A percentile compares a stretch with the other conserved stretches of the same genome.
These are phyloP conservation scores for Cirrhinus mrigala DNA, from an alignment of 2,797 vertebrate species.

Conservation along the genomic window DNA sequence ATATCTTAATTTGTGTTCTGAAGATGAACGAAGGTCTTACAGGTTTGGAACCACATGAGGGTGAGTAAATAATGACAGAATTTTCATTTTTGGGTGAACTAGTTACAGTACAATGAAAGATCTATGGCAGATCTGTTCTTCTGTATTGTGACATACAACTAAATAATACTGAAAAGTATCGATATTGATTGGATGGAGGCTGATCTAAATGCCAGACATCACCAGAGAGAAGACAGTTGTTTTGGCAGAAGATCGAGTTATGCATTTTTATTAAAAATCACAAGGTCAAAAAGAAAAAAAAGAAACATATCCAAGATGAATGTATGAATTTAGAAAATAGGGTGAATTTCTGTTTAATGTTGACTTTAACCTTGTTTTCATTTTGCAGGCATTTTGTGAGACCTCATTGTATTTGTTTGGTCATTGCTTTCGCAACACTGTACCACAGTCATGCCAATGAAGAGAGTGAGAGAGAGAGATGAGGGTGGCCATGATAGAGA, in stretches of 20 bases:
- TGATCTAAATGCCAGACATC: neutral
- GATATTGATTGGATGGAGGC: neutral
- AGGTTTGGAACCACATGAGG: too few relatives aligned
- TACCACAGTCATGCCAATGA: slow-evolving; percentile 19
- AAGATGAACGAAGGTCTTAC: too few relatives aligned
- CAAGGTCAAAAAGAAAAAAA: neutral
- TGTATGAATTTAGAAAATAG: neutral
- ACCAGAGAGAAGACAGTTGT: neutral
- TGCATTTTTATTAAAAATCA: neutral
- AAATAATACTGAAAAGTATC: neutral
- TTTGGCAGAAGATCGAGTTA: neutral
- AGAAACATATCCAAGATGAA: neutral
- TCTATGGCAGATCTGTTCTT: neutral
- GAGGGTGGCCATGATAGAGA: slow-evolving; percentile 43
- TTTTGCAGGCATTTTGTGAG: neutral
- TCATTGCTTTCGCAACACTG: neutral
- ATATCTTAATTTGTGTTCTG: too few relatives aligned
- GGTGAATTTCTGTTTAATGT: neutral
- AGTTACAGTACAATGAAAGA: neutral
- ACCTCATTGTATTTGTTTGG: neutral
- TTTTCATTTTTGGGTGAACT: too few relatives aligned
- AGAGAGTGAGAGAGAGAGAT: slow-evolving; percentile 14
- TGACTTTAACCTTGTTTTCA: neutral
- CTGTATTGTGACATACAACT: neutral
- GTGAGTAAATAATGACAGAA: too few relatives aligned